A percentile compares a stretch with the other conserved stretches of the same genome.
phyloP scores from a whole-genome alignment of 2,113 vertebrate genomes.

The Hypanus sabinus region DNA sequence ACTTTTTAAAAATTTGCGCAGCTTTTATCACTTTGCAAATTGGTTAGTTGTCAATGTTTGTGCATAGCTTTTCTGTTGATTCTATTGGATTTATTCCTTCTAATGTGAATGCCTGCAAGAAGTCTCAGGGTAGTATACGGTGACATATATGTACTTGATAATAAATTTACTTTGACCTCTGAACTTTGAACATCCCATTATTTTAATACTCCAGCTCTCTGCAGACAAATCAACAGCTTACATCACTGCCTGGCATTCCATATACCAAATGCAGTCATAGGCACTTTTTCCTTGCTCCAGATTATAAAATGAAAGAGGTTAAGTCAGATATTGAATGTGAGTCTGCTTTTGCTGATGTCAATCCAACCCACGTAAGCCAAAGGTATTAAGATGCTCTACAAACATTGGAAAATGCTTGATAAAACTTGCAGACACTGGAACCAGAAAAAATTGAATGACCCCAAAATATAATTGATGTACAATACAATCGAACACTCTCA shows the following conservation, averaged over 20 bases:
- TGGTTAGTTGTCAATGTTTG: too few relatives aligned
- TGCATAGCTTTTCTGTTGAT: too few relatives aligned
- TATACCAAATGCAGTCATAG: neutral
- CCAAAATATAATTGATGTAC: slow-evolving; percentile 1
- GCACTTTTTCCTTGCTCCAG: neutral
- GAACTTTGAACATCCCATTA: too few relatives aligned
- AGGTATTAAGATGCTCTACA: neutral
- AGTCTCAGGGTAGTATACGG: too few relatives aligned
- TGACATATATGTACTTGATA: too few relatives aligned
- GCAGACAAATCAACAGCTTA: neutral
- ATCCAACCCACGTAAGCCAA: neutral
- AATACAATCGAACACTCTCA: neutral
- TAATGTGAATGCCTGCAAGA: too few relatives aligned
- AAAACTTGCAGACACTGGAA: slow-evolving; percentile 13
- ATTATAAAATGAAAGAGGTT: neutral
- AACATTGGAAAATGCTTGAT: neutral
- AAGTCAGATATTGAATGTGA: neutral
- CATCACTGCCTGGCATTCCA: neutral
- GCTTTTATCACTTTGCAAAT: too few relatives aligned
- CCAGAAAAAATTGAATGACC: neutral
- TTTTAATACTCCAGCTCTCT: neutral
- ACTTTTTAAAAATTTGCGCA: too few relatives aligned
- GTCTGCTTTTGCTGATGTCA: neutral
- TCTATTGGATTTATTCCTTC: too few relatives aligned
- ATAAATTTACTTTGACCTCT: too few relatives aligned